phyloP scores from a whole-genome alignment of 2,888 invertebrate genomes.

The Sarcophaga variegata region DNA sequence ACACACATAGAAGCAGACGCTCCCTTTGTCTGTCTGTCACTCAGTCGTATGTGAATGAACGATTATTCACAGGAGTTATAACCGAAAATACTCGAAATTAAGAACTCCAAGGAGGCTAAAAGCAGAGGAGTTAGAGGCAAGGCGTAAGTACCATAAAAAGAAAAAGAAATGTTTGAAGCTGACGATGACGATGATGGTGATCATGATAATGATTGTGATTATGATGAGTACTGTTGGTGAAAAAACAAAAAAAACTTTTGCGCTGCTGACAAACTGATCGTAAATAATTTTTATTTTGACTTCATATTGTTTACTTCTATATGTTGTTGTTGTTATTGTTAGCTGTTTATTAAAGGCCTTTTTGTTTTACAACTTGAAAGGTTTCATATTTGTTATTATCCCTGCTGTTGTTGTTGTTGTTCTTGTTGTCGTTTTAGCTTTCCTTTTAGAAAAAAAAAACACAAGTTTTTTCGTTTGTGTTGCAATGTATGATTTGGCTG shows the following conservation, averaged over 20 bases:
- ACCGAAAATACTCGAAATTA: conserved; percentile 34
- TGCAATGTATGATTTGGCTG: background rate
- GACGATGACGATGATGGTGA: too few relatives aligned
- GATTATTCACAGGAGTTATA: background rate
- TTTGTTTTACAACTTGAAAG: conserved; percentile 60
- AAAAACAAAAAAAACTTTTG: conserved; percentile 58
- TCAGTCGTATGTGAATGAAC: too few relatives aligned
- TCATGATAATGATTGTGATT: background rate
- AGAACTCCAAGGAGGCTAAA: conserved; percentile 16
- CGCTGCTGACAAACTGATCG: conserved; percentile 80
- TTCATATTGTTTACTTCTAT: conserved; percentile 16
- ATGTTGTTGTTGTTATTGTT: conserved; percentile 18
- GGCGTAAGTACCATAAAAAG: conserved; percentile 29
- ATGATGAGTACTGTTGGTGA: conserved; percentile 26
- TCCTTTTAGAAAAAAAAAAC: conserved; percentile 19
- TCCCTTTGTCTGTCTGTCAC: too few relatives aligned
- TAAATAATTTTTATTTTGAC: conserved; percentile 79
- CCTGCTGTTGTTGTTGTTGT: conserved; percentile 20
- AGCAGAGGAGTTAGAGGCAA: background rate
- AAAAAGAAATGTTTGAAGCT: conserved; percentile 9
- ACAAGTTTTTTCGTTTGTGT: background rate
- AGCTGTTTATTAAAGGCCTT: conserved; percentile 7
- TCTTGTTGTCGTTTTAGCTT: conserved; percentile 50
- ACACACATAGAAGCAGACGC: too few relatives aligned
- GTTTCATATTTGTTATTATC: conserved; percentile 34